A percentile compares a stretch with the other conserved stretches of the same genome.
Evolutionary conservation across 2,797 vertebrate species (phyloP).

Genomic region (Rachycentron canadum): DNA sequence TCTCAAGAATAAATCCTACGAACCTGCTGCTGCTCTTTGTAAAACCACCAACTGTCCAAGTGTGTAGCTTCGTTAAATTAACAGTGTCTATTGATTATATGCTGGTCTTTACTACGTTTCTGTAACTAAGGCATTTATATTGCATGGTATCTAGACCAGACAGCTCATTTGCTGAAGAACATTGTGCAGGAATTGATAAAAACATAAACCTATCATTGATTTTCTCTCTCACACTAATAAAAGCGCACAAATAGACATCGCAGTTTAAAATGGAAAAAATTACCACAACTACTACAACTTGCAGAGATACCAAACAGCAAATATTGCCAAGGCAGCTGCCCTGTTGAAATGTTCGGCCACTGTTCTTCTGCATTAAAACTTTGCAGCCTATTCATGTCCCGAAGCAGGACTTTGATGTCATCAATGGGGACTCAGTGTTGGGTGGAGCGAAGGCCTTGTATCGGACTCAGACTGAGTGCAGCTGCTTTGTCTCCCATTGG

Average conservation of each 20-base stretch:
- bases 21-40: constrained; percentile 33
- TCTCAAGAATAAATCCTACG: constrained; percentile 14
- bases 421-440: background rate
- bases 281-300: background rate
- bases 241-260: constrained; percentile 1
- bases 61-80: constrained; percentile 32
- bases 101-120: constrained; percentile 28
- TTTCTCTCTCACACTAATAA: constrained; percentile 17
- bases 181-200: constrained; percentile 33
- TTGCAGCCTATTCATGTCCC: background rate
- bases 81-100: constrained; percentile 39
- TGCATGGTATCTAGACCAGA: background rate
- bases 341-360: background rate
- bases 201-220: constrained; percentile 42
- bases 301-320: background rate
- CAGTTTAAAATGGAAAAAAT: background rate
- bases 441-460: background rate
- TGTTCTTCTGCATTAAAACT: background rate
- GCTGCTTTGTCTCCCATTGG: constrained; percentile 1
- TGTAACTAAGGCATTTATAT: constrained; percentile 35
- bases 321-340: background rate
- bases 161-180: background rate
- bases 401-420: background rate
- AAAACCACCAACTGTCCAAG: constrained; percentile 22
- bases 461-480: background rate